Conservation (phyloP, 1,140 invertebrate species). For the Ceratosolen fusciceps region DNA sequence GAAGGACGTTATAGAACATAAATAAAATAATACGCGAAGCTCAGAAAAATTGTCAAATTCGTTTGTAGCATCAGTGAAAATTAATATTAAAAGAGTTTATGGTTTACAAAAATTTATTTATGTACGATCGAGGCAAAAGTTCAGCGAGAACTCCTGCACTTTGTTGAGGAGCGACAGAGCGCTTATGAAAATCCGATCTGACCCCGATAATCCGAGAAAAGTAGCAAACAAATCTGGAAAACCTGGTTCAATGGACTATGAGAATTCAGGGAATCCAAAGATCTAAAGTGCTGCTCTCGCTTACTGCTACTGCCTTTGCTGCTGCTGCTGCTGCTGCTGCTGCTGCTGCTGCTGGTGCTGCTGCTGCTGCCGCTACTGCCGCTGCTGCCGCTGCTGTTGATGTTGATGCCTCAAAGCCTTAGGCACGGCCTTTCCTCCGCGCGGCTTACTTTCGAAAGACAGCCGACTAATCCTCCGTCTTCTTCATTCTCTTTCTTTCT, state of each 20-base stretch:
- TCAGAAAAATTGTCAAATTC: background rate
- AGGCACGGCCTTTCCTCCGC: constrained; percentile 12
- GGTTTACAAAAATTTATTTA: background rate
- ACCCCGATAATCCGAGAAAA: constrained; percentile 48
- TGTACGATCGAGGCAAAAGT: constrained; percentile 2
- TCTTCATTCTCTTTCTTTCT: constrained; percentile 42
- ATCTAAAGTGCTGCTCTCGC: constrained; percentile 22
- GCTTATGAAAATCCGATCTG: constrained; percentile 57
- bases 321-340: background rate
- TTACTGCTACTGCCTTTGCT: background rate
- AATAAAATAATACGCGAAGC: background rate
- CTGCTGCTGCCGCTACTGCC: background rate
- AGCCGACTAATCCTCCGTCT: constrained; percentile 36
- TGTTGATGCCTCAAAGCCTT: constrained; percentile 7
- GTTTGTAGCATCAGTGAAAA: background rate
- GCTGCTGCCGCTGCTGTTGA: constrained; percentile 1
- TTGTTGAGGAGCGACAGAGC: constrained; percentile 44
- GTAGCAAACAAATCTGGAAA: constrained; percentile 45
- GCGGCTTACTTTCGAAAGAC: constrained; percentile 40
- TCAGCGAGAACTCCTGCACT: background rate
- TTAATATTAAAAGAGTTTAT: background rate
- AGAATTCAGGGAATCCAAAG: constrained; percentile 53
- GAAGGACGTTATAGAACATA: no score
- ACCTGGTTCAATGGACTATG: constrained; percentile 46
- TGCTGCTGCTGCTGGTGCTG: background rate